A percentile compares a stretch with the other conserved stretches of the same genome.
These are phyloP conservation scores for Dunckerocampus dactyliophorus DNA, from an alignment of 2,113 vertebrate species.

Conservation along the genomic window DNA sequence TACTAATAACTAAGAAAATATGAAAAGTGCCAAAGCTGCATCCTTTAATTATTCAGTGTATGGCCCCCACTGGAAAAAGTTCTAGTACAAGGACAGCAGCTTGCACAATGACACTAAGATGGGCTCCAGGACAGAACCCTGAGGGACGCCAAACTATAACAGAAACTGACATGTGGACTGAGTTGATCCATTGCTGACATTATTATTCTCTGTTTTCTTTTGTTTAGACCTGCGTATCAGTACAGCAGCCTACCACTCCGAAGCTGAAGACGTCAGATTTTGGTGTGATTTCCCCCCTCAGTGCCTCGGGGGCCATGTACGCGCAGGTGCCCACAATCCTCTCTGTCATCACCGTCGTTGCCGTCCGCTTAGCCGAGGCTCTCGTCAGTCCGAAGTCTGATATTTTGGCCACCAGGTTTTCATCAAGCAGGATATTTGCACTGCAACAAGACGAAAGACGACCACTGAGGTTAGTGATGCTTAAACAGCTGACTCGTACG, in stretches of 20 bases:
- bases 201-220: not conserved
- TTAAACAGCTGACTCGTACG: no score
- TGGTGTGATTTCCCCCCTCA: constrained; percentile 89
- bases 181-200: not conserved
- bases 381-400: constrained; percentile 95
- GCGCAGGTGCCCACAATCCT: constrained; percentile 91
- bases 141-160: not conserved
- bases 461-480: no score
- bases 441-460: constrained; percentile 64
- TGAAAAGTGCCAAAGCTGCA: no score
- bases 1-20: no score
- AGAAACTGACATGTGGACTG: no score
- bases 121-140: not conserved
- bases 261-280: constrained; percentile 96
- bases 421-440: constrained; percentile 90
- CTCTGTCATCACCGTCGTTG: constrained; percentile 85
- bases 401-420: constrained; percentile 82
- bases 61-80: no score
- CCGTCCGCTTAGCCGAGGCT: constrained; percentile 77
- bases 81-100: not conserved
- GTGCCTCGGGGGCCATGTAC: constrained; percentile 94
- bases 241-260: constrained; percentile 80
- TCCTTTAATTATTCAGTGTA: no score
- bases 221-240: not conserved
- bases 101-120: not conserved